phyloP scores from a whole-genome alignment of 2,888 invertebrate species.

The Trichacis sp. region DNA sequence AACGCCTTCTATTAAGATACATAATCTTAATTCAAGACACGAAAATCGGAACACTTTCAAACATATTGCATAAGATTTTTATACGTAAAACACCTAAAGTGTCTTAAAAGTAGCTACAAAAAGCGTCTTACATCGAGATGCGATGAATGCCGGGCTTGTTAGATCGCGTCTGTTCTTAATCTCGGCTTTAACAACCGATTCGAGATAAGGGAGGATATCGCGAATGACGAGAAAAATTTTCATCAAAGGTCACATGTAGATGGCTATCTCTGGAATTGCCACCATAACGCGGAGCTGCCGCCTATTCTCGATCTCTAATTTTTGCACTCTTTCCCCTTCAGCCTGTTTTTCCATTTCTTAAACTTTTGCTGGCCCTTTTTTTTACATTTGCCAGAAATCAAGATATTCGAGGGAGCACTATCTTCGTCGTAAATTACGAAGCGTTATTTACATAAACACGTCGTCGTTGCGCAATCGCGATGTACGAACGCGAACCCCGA shows the following conservation, averaged over 20 bases:
- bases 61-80: too few relatives aligned
- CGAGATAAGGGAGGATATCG: conserved; percentile 37
- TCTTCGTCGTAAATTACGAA: conserved; percentile 12
- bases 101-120: too few relatives aligned
- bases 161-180: conserved; percentile 43
- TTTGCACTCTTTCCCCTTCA: conserved; percentile 20
- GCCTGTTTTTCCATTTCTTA: too few relatives aligned
- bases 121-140: too few relatives aligned
- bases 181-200: conserved; percentile 41
- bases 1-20: too few relatives aligned
- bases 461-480: conserved; percentile 9
- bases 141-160: conserved; percentile 37
- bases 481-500: background rate
- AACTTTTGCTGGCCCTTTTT: conserved; percentile 4
- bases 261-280: conserved; percentile 37
- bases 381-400: conserved; percentile 8
- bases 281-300: conserved; percentile 30
- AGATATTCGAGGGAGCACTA: conserved; percentile 6
- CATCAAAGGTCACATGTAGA: conserved; percentile 41
- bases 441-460: conserved; percentile 14
- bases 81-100: too few relatives aligned
- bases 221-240: conserved; percentile 32
- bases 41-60: too few relatives aligned
- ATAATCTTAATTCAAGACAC: too few relatives aligned
- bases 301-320: conserved; percentile 29